Evolutionary conservation across 2,113 vertebrate genomes (phyloP).

Genomic region (Austrofundulus limnaeus): DNA sequence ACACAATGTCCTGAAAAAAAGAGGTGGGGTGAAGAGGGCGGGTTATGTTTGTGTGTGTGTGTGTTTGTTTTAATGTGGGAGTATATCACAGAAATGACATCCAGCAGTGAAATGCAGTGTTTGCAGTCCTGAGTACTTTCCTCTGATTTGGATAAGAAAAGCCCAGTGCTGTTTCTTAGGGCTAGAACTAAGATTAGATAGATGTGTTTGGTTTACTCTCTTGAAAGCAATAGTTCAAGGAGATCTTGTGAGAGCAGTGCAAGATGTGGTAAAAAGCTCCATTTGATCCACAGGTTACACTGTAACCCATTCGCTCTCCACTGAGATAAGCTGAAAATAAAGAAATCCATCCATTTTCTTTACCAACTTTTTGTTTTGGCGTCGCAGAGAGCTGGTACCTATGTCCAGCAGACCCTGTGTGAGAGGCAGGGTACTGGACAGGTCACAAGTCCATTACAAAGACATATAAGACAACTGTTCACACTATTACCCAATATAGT

Average conservation of each 20-base stretch:
- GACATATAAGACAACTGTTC: no score
- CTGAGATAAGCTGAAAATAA: conserved; percentile 41
- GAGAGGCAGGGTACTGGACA: no score
- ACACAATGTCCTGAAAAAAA: conserved; percentile 61
- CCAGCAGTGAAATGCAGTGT: conserved; percentile 41
- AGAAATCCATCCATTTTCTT: no score
- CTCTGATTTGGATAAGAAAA: conserved; percentile 29
- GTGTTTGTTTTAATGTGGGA: neutral
- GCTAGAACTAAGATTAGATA: conserved; percentile 52
- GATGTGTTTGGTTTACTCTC: conserved; percentile 33
- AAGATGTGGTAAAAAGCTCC: conserved; percentile 50
- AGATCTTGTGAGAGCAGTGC: conserved; percentile 44
- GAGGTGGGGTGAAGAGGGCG: neutral
- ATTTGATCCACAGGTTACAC: conserved; percentile 66
- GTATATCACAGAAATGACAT: conserved; percentile 35
- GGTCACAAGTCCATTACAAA: no score
- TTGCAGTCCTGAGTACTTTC: conserved; percentile 41
- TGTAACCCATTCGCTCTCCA: conserved; percentile 25
- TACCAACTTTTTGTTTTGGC: no score
- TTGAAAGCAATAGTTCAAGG: conserved; percentile 59
- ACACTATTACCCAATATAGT: no score
- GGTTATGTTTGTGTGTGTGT: conserved; percentile 16
- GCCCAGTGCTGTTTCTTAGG: conserved; percentile 40
- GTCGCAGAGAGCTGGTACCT: no score
- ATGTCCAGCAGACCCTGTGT: no score